Evolutionary conservation across 2,113 vertebrate species (phyloP), one percentile per base, ranked within the genome.

Genomic region (Natator depressus): DNA sequence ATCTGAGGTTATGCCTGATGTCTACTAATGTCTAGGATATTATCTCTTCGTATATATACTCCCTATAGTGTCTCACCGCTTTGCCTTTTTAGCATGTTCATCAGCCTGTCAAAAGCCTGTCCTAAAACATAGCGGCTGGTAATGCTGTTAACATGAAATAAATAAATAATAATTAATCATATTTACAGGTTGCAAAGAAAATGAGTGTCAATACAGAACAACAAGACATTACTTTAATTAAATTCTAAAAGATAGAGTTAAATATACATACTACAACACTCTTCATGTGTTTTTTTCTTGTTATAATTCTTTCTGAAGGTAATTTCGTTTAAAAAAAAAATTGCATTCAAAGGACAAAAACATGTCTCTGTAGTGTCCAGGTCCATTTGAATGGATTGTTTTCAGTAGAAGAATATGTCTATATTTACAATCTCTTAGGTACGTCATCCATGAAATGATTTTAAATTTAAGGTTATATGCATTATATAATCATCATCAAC

Each of bases 1-100:
- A 10, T 94, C 80, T 94, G 72, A 49, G 59, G 29, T 91, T 92
- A 38, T 75, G 57, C 19, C 87, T 97, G 92, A 90, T 82, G 76
- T 94, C 95, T 96, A 16, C 85, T 94, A 90, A 82, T 90, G 89
- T 80, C 90, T 94, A 27, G 78, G 87, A 16, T n/a, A 88, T 8
- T 80, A 22, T 89, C 65, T 85, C 14, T 54, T 84, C n/a, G 80
- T 93, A 53, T 22, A 9, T 94, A 91, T 96, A 88, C 59, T 95
- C 82, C 85, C 69, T 59, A 1, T 24, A 81, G 38, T 8, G 49
- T 85, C 49, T 96, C 85, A 80, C 90, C 84, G n/a, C 59, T 80
- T 91, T 46, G 2, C 24, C 88, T 93, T 25, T 84, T 0, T 84
- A 54, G 83, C 13, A 53, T 78, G 47, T 50, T 6, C 82, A 80